Base-by-base conservation (phyloP, 2,113 vertebrate genomes). In the Nerophis lumbriciformis region DNA sequence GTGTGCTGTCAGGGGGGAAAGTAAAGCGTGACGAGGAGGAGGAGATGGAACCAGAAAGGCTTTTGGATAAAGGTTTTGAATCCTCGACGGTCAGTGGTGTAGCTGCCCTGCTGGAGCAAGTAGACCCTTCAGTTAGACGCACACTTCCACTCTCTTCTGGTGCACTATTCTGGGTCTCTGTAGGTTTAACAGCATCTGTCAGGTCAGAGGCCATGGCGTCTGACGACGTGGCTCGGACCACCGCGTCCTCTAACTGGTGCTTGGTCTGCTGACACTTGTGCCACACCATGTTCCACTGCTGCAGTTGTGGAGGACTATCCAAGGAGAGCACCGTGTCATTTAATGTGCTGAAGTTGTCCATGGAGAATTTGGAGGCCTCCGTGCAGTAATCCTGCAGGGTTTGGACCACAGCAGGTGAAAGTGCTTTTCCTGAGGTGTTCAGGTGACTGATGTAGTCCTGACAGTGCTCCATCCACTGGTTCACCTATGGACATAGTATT, bases 321-420 rank as follows among this genome's bases (percentile, higher is more conserved):
- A 92, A 81, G 6, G 81, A 80, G 5, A 83, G 60, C 48, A 89
- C 87, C 65, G 79, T 90, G 66, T 76, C 68, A 6, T 88, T 89
- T 6, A 90, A 83, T 6, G 78, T 54, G 65, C 85, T 87, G 78
- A 93, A 90, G 76, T 90, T 92, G 45, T 92, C 88, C 19, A 75
- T 47, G 14, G 88, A 90, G 78, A 92, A 88, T 59, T 91, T 91
- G 21, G 77, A 66, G 10, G 89, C 90, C 66, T 92, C 91, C 0
- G 63, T 71, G 70, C 75, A 88, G 63, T 89, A 89, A 70, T 83
- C 85, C 80, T 85, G 82, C 61, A 92, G 68, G n/a, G 63, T 68
- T 58, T 87, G 80, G 19, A 89, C 59, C n/a, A 80, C 85, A 3
- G 81, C 66, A 0, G 79, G 68, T 0, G 88, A 80, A 56, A 77